Evolutionary conservation across 2,888 invertebrate species (phyloP), one percentile per base, ranked within the genome.

Genomic region (Adelphocoris suturalis): DNA sequence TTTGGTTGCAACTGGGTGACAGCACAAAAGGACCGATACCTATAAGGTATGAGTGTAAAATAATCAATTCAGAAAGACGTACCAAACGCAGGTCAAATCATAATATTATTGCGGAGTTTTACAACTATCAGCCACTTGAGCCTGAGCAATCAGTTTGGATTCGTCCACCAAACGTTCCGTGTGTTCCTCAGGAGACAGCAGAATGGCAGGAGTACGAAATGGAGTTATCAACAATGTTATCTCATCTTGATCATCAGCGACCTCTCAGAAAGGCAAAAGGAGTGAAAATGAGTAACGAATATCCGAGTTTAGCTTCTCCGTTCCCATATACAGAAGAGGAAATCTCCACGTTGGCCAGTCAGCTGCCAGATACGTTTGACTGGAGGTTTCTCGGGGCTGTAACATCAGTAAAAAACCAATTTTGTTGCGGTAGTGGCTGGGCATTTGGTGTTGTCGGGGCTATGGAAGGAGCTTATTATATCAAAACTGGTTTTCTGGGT

Each of bases 401-500:
- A 3, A 97, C 98, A 0, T 95, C 95, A 88, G 98, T 99, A 0
- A 99, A 99, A 93, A 95, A 98, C 94, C 98, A 98, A 93, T 94
- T 94, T 0, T 93, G 93, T 11, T 98, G 98, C 92, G 98, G 98
- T 23, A 97, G 97, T 52, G 98, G 98, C 93, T 99, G 99, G 99
- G 98, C 98, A 0, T 99, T 99, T 93, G 97, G 98, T 92, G 97
- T 97, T 0, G 99, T 98, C 91, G 99, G 99, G 93, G 99, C 99
- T 93, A 95, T 99, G 89, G 99, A 99, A 93, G 98, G 99, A 0
- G 96, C 97, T 92, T 98, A 97, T 95, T 97, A 98, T 86, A 94
- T 98, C 86, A 96, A 97, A 92, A 95, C 96, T 80, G 96, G 96
- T 0, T 94, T 96, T 86, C 94, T 99, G 88, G 92, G 97, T 76